Base-by-base conservation (phyloP, 2,888 invertebrate species). In the Hylaea fasciaria region DNA sequence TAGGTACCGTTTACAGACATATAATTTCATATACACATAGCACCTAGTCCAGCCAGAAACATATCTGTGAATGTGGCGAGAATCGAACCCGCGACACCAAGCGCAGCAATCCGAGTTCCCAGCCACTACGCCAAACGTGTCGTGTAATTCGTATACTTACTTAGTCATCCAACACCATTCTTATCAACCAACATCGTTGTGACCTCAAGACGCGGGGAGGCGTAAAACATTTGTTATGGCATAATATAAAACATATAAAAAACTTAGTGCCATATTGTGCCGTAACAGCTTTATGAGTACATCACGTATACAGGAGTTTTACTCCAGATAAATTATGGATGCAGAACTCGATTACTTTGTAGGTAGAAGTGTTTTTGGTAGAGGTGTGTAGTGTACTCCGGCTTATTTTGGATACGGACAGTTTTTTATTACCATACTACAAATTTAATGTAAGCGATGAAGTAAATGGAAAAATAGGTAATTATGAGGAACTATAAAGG, bases 181-280 rank as follows among this genome's bases (percentile, higher is more conserved):
- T n/a, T 35, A 57, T 51, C 16, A 51, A 46, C 35, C 46, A 14
- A 47, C 52, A 44, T 39, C 37, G 32, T 16, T 39, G 37, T 29
- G 48, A 37, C 48, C 14, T 28, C 41, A 29, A 4, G 5, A 49
- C 32, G 39, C 13, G 41, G 13, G 29, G 11, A 10, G 12, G 29
- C 55, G 43, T 61, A 61, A 55, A 59, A 60, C 47, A 55, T 56
- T 51, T 22, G 56, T 55, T 61, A 55, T 37, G 14, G 40, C 43
- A 41, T 61, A 56, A 51, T 55, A 61, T 51, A 56, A 61, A 55
- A 52, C 43, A 17, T 49, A 50, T 55, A 61, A 56, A 58, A 60
- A 61, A 61, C 47, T 61, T 56, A 50, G 55, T 32, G 12, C 60
- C 60, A 51, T 55, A 55, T 54, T 60, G 46, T 46, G 32, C 44